These are phyloP conservation scores for Microctenopoma lineatum DNA, from an alignment of 2,797 vertebrate genomes.

Conservation along the genomic window DNA sequence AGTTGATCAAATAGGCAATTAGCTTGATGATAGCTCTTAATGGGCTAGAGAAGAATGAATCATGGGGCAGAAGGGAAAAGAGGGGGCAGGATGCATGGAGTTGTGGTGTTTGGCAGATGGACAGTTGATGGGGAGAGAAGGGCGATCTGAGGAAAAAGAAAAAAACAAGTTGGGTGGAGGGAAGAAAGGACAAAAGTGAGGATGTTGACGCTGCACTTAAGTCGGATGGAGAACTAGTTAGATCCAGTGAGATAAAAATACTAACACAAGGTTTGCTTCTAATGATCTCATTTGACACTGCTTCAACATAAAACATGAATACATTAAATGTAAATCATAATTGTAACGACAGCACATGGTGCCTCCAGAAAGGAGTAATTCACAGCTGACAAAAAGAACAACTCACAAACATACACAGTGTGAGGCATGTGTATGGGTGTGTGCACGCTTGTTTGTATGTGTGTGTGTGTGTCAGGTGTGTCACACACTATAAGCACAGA, in stretches of 20 bases:
- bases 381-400: constrained; percentile 13
- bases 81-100: constrained; percentile 52
- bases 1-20: constrained; percentile 80
- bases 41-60: constrained; percentile 68
- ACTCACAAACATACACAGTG: constrained; percentile 10
- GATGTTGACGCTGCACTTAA: constrained; percentile 22
- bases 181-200: constrained; percentile 28
- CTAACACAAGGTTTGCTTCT: not conserved
- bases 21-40: constrained; percentile 78
- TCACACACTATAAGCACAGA: constrained; percentile 30
- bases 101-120: constrained; percentile 65
- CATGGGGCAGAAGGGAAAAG: constrained; percentile 35
- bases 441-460: constrained; percentile 28
- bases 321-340: not conserved
- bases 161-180: constrained; percentile 29
- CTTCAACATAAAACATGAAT: not conserved
- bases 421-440: constrained; percentile 7
- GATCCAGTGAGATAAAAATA: not conserved
- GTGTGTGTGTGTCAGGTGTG: constrained; percentile 43
- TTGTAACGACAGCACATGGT: not conserved
- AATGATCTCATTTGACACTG: constrained; percentile 4
- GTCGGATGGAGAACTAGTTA: constrained; percentile 16
- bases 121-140: constrained; percentile 35
- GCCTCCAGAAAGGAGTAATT: not conserved
- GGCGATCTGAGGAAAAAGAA: constrained; percentile 26